Evolutionary conservation across 2,113 vertebrate genomes (phyloP).

Genomic region (Neogale vison): DNA sequence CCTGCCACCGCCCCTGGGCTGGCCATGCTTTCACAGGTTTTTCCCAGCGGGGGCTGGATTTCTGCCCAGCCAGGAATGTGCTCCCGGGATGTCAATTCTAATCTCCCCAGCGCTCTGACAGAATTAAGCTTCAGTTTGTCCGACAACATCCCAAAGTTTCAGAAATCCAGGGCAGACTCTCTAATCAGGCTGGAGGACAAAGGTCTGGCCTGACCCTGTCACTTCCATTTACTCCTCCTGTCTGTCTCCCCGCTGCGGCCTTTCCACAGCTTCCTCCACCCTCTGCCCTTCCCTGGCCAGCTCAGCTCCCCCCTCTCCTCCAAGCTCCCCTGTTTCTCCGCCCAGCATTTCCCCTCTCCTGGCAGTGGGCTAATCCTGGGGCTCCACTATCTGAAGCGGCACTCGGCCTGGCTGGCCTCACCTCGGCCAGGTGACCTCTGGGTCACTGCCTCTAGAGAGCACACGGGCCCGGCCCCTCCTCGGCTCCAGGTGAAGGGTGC

Average conservation of each 20-base stretch:
- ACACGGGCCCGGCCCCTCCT: conserved; percentile 81
- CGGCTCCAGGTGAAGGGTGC: conserved; percentile 83
- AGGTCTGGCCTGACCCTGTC: conserved; percentile 97
- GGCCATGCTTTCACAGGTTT: conserved; percentile 78
- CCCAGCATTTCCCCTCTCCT: conserved; percentile 79
- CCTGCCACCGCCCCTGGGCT: conserved; percentile 60
- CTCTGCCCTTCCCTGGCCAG: conserved; percentile 81
- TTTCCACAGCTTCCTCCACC: conserved; percentile 83
- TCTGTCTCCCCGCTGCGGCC: conserved; percentile 88
- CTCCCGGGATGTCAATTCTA: conserved; percentile 87
- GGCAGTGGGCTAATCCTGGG: conserved; percentile 91
- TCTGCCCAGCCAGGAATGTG: conserved; percentile 85
- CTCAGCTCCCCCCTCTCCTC: conserved; percentile 52
- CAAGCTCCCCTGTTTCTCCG: conserved; percentile 61
- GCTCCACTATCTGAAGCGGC: conserved; percentile 86
- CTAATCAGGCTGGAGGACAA: conserved; percentile 97
- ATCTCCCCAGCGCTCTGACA: conserved; percentile 85
- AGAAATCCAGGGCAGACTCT: conserved; percentile 94
- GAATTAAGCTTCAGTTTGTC: conserved; percentile 95
- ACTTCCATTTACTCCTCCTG: conserved; percentile 95
- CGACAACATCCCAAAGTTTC: conserved; percentile 96
- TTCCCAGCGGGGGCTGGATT: conserved; percentile 85
- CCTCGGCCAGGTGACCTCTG: conserved; percentile 93
- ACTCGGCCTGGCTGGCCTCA: conserved; percentile 88
- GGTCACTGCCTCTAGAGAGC: conserved; percentile 89